Base-by-base conservation (phyloP, 1,140 invertebrate genomes). In the Luehdorfia chinensis region DNA sequence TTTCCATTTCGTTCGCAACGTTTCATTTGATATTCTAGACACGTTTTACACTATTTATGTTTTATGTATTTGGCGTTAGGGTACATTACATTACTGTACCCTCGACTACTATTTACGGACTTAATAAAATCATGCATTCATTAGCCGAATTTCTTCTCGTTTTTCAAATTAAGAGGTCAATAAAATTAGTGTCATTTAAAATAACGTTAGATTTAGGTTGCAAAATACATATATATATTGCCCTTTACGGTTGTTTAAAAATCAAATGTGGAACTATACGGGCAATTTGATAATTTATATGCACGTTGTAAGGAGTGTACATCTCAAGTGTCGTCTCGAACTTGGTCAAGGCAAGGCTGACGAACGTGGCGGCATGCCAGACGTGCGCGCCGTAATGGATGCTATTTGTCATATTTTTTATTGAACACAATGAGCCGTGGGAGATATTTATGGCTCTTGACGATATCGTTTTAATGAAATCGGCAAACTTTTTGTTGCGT, bases 321-420 rank as follows among this genome's bases (percentile, higher is more conserved):
- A 72, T 74, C 66, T 72, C 66, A n/a, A n/a, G n/a, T n/a, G 57
- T 45, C 59, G 59, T 58, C 49, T 61, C 60, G 63, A 81, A 67
- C 59, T 79, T 78, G 78, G 78, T 83, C 78, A 83, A 83, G 78
- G 78, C 65, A 59, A 81, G 66, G 61, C 59, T 68, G 61, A 59
- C 66, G 75, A 74, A 68, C 75, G 74, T 83, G 78, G 72, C 65
- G 63, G 59, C 60, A 69, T 62, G 77, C 75, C 73, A 78, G 66
- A 59, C 70, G 55, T 64, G 63, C 59, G 36, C 19, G 48, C 12
- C 33, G 57, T 75, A 72, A 74, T 74, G 58, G 53, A 60, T 54
- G 53, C 58, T 50, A 64, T 75, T 73, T 75, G 58, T 74, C 59
- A 62, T 65, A 55, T 67, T 71, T 73, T 73, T 71, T 72, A 73